These are phyloP conservation scores for Sebastes baramenuke DNA, from an alignment of 2,797 vertebrate genomes.

Conservation along the genomic window DNA sequence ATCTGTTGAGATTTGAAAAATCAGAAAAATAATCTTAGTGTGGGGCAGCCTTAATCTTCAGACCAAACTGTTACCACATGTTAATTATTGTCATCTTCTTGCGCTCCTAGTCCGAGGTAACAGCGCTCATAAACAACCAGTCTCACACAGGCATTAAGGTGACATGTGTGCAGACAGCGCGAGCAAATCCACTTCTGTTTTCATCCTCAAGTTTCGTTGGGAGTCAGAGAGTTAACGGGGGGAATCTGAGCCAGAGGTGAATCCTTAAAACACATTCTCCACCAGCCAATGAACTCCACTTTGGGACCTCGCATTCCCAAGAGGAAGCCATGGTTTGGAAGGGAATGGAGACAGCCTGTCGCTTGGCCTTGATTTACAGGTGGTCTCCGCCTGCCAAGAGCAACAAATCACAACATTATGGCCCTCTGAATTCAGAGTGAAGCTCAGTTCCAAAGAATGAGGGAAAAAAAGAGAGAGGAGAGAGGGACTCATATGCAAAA, in stretches of 20 bases:
- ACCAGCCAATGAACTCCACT: constrained; percentile 58
- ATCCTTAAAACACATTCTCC: constrained; percentile 48
- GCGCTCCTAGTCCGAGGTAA: neutral
- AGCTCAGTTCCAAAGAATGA: constrained; percentile 46
- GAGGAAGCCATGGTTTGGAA: constrained; percentile 55
- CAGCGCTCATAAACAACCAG: neutral
- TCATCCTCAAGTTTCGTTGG: constrained; percentile 27
- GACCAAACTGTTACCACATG: neutral
- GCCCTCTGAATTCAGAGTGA: constrained; percentile 54
- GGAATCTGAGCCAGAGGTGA: constrained; percentile 56
- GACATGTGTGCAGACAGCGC: neutral
- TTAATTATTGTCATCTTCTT: neutral
- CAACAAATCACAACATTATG: constrained; percentile 72
- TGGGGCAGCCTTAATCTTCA: neutral
- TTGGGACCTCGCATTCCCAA: constrained; percentile 52
- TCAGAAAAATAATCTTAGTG: neutral
- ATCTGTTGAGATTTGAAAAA: neutral
- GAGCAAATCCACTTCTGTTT: constrained; percentile 14
- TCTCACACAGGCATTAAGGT: neutral
- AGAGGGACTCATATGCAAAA: constrained; percentile 29
- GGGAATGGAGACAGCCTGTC: constrained; percentile 66
- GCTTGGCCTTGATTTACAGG: constrained; percentile 72
- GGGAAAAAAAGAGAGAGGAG: neutral
- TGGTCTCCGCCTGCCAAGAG: constrained; percentile 62
- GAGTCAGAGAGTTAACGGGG: constrained; percentile 36